Conservation (phyloP, 2,113 vertebrate species). For the Esox niger region DNA sequence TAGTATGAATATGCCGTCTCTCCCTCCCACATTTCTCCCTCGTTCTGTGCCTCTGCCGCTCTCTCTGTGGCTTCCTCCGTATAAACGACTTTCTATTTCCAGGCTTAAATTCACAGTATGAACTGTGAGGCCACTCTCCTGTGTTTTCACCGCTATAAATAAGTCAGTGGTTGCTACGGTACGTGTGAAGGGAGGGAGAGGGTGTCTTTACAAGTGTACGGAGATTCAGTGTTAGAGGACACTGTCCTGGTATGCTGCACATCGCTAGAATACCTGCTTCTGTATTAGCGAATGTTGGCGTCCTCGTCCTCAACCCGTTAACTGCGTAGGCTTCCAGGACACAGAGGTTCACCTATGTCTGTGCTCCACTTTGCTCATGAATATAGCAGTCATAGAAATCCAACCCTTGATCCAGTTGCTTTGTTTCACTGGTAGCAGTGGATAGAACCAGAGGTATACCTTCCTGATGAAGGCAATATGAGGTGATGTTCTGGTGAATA, state of each 20-base stretch:
- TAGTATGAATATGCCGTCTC: no score
- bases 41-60: not conserved
- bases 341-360: no score
- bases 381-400: no score
- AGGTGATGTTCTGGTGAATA: no score
- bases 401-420: no score
- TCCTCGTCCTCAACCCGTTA: no score
- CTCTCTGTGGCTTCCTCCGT: not conserved
- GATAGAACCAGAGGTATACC: no score
- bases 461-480: no score
- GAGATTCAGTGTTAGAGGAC: not conserved
- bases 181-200: not conserved
- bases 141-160: constrained; percentile 46
- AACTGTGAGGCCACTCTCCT: constrained; percentile 22
- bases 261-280: not conserved
- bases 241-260: not conserved
- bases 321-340: no score
- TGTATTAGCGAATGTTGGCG: constrained; percentile 1
- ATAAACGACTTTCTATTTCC: constrained; percentile 22
- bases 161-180: constrained; percentile 30
- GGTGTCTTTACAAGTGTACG: not conserved
- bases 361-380: no score
- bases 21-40: no score
- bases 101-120: constrained; percentile 23
- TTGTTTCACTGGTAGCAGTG: no score